A percentile compares a stretch with the other conserved stretches of the same genome.
These are phyloP conservation scores for Andrena minutula DNA, from an alignment of 2,888 invertebrate species.

Conservation along the genomic window DNA sequence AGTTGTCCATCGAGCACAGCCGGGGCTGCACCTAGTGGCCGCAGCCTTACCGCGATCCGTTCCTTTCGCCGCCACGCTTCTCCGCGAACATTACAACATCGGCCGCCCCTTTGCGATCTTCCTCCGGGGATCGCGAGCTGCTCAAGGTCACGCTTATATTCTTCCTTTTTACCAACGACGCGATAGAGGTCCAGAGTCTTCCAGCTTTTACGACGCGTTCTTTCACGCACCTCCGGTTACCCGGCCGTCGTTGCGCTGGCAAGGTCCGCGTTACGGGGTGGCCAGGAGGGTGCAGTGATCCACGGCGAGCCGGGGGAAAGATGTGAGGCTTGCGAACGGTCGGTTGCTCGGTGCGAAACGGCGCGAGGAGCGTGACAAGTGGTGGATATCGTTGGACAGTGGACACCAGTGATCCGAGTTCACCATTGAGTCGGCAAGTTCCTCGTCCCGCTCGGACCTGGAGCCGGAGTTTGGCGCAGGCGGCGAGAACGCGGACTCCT, in stretches of 20 bases:
- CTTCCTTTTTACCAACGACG: background rate
- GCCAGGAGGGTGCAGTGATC: background rate
- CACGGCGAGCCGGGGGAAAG: background rate
- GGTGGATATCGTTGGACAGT: conserved; percentile 38
- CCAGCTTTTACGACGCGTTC: background rate
- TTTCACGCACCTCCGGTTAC: background rate
- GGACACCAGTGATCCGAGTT: conserved; percentile 64
- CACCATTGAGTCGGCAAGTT: conserved; percentile 84
- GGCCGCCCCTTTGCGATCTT: background rate
- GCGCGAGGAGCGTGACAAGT: background rate
- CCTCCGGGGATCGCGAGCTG: background rate
- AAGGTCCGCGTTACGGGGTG: background rate
- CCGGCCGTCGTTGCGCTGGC: background rate
- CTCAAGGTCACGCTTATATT: conserved; percentile 2
- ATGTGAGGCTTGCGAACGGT: conserved; percentile 5
- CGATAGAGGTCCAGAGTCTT: background rate
- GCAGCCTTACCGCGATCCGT: conserved; percentile 32
- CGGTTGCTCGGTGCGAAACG: conserved; percentile 14
- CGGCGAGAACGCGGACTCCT: conserved; percentile 65
- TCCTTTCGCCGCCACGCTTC: conserved; percentile 35
- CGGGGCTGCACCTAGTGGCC: conserved; percentile 65
- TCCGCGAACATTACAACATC: conserved; percentile 3
- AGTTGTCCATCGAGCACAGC: conserved; percentile 75
- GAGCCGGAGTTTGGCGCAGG: conserved; percentile 76
- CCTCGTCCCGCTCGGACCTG: conserved; percentile 82